Evolutionary conservation across 1,140 invertebrate genomes (phyloP).

Genomic region (Euborellia annulipes): DNA sequence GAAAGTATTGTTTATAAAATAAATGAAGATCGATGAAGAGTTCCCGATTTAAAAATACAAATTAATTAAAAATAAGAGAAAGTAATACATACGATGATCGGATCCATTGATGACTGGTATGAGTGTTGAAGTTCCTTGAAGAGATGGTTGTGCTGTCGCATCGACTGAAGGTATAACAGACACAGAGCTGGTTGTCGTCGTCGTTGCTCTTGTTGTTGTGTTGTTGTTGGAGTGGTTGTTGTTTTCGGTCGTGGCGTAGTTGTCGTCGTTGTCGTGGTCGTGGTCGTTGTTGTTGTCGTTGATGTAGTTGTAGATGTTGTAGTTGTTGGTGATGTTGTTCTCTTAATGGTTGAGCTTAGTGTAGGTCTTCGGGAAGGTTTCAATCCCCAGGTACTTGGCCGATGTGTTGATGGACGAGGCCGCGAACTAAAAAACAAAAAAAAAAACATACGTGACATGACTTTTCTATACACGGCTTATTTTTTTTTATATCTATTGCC

Average conservation of each 20-base stretch:
- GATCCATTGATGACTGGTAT: conserved; percentile 5
- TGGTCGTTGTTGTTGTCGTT: conserved; percentile 4
- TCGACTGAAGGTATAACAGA: conserved; percentile 19
- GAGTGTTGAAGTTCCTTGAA: conserved; percentile 6
- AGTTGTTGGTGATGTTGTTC: conserved; percentile 7
- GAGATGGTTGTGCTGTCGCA: conserved; percentile 9
- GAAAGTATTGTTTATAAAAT: no score
- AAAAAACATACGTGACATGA: no score
- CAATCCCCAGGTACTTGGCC: background rate
- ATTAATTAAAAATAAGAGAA: no score
- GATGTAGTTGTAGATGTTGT: conserved; percentile 10
- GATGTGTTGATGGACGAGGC: background rate
- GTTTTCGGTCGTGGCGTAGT: conserved; percentile 3
- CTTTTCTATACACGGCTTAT: no score
- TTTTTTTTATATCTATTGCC: background rate
- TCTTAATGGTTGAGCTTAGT: conserved; percentile 7
- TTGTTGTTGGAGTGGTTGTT: conserved; percentile 9
- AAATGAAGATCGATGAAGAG: no score
- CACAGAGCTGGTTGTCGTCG: conserved; percentile 15
- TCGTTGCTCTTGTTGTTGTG: background rate
- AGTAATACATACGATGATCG: conserved; percentile 2
- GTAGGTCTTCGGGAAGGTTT: conserved; percentile 8
- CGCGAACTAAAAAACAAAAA: no score
- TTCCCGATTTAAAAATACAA: no score
- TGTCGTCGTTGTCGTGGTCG: conserved; percentile 10